These are phyloP conservation scores for Ciona savignyi DNA, from an alignment of 23 tunicate genomes.

Conservation along the genomic window DNA sequence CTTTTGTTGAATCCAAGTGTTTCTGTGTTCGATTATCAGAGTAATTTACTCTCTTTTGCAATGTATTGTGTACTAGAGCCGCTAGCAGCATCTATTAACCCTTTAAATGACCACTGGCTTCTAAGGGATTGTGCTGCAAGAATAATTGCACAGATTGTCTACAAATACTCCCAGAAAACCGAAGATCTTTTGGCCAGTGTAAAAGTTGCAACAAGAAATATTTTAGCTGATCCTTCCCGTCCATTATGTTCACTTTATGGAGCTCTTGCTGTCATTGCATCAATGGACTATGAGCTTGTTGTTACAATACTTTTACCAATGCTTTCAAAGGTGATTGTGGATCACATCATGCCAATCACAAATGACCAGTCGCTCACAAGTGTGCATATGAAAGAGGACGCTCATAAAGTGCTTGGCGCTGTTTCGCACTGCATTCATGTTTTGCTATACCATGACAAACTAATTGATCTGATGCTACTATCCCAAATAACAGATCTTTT, in stretches of 20 bases:
- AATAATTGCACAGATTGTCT: slow-evolving; percentile 28
- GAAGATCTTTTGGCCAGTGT: slow-evolving; percentile 9
- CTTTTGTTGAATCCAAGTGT: slow-evolving; percentile 25
- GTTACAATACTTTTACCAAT: slow-evolving; percentile 28
- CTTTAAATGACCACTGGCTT: slow-evolving; percentile 79
- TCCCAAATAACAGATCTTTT: neutral
- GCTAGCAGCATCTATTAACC: slow-evolving; percentile 78
- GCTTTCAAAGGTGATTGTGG: slow-evolving; percentile 12
- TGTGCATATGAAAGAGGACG: slow-evolving; percentile 54
- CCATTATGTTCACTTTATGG: slow-evolving; percentile 91
- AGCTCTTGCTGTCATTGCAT: slow-evolving; percentile 25
- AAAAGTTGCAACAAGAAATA: slow-evolving; percentile 3
- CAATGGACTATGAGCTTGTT: slow-evolving; percentile 15
- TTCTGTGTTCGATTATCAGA: slow-evolving; percentile 23
- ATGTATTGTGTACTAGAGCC: slow-evolving; percentile 78
- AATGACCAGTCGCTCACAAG: slow-evolving; percentile 26
- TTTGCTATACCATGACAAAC: neutral
- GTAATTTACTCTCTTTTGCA: slow-evolving; percentile 41
- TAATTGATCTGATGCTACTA: neutral
- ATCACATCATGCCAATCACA: slow-evolving; percentile 23
- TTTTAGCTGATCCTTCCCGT: slow-evolving; percentile 41
- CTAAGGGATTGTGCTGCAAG: slow-evolving; percentile 69
- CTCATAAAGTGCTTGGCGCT: slow-evolving; percentile 59
- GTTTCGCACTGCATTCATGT: neutral
- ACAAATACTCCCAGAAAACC: slow-evolving; percentile 19